These are phyloP conservation scores for Exocentrus adspersus DNA, from an alignment of 2,888 invertebrate species.

Conservation along the genomic window DNA sequence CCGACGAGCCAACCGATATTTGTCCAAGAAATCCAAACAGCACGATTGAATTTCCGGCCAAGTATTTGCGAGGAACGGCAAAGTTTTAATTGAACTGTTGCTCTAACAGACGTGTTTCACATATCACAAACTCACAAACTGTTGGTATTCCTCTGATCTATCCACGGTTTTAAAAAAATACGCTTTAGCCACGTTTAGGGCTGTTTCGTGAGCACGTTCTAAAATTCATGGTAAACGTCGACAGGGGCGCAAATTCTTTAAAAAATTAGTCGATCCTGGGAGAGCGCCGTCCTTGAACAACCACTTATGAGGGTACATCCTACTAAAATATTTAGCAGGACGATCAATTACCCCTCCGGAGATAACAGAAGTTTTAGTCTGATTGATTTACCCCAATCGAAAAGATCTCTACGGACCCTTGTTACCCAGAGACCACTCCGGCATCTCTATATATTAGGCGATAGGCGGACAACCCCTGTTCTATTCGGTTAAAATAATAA, in stretches of 20 bases:
- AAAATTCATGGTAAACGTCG: not conserved
- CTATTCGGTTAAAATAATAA: not conserved
- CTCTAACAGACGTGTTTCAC: conserved; percentile 5
- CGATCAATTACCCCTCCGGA: not conserved
- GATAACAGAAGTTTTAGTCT: conserved; percentile 3
- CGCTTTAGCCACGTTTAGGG: no score
- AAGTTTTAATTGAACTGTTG: conserved; percentile 25
- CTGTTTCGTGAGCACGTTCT: no score
- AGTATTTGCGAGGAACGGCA: conserved; percentile 3
- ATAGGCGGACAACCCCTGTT: not conserved
- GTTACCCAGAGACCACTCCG: not conserved
- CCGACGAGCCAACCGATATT: not conserved
- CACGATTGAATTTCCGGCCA: conserved; percentile 15
- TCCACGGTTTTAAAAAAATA: no score
- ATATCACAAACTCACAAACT: conserved; percentile 5
- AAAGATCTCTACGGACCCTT: not conserved
- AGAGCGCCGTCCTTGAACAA: no score
- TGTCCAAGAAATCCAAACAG: conserved; percentile 7
- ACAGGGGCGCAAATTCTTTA: not conserved
- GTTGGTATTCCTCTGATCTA: no score
- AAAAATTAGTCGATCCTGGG: not conserved
- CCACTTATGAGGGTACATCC: not conserved
- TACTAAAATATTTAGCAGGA: not conserved
- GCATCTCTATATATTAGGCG: not conserved
- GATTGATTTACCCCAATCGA: conserved; percentile 1